Conservation (phyloP, 2,113 vertebrate genomes). For the Grallaria varia region DNA sequence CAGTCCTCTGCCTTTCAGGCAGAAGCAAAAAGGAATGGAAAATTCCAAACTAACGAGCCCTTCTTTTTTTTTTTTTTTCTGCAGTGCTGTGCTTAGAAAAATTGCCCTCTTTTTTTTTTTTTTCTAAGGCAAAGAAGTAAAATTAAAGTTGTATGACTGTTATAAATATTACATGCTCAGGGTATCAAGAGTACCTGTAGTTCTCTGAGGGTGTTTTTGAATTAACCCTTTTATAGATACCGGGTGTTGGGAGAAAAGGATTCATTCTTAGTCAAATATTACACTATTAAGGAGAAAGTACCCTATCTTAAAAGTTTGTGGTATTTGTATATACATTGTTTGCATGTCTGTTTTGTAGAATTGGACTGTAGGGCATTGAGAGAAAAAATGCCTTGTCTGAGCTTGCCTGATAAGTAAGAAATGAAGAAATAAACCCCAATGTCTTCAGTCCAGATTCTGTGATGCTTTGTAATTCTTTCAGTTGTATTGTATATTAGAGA, state of each 20-base stretch:
- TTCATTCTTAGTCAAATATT: background rate
- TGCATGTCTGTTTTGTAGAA: background rate
- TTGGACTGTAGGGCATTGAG: background rate
- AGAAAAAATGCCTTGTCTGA: background rate
- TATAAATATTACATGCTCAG: conserved; percentile 82
- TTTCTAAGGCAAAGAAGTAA: conserved; percentile 71
- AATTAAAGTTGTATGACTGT: conserved; percentile 82
- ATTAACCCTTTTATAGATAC: conserved; percentile 65
- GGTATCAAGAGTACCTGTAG: conserved; percentile 65
- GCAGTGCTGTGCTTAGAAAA: conserved; percentile 66
- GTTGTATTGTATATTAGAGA: background rate
- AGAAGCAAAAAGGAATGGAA: conserved; percentile 66
- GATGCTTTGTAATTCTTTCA: background rate
- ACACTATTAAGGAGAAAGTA: background rate
- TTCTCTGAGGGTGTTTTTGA: conserved; percentile 54
- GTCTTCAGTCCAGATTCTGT: background rate
- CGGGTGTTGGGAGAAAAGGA: background rate
- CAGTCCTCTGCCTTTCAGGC: conserved; percentile 47
- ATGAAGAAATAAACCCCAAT: background rate
- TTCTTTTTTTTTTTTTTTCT: conserved; percentile 52
- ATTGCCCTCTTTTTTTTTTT: conserved; percentile 35
- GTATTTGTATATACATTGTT: background rate
- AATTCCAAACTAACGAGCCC: conserved; percentile 71
- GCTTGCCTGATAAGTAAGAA: background rate
- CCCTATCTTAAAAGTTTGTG: background rate